phyloP scores from a whole-genome alignment of 2,113 vertebrate genomes.

The Patagioenas fasciata region DNA sequence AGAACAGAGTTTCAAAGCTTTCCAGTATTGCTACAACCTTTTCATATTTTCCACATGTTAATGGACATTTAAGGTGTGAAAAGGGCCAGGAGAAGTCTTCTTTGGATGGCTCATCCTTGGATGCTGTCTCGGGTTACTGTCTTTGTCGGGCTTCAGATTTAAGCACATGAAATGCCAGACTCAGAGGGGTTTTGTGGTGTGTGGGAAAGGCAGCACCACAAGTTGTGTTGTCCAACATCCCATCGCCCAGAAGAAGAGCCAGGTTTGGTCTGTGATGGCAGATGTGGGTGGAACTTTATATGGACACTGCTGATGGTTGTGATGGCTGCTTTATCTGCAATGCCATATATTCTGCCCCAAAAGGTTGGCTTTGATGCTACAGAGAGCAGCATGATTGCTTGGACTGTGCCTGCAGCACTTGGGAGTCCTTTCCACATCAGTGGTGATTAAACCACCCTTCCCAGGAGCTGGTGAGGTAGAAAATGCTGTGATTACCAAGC shows the following conservation, averaged over 20 bases:
- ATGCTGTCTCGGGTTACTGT: rapidly evolving
- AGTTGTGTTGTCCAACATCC: rapidly evolving
- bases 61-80: not conserved
- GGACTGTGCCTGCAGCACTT: not conserved
- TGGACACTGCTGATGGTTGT: not conserved
- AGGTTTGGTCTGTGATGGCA: rapidly evolving
- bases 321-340: not conserved
- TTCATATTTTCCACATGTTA: not conserved
- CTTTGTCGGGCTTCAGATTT: not conserved
- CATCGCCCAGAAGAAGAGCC: rapidly evolving
- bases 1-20: not conserved
- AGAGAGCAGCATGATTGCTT: not conserved
- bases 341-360: rapidly evolving
- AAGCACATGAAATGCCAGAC: rapidly evolving
- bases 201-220: not conserved
- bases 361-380: not conserved
- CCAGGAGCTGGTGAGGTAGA: not conserved
- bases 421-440: not conserved
- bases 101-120: not conserved
- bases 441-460: not conserved
- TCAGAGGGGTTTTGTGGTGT: rapidly evolving
- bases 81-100: not conserved
- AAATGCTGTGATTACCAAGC: not conserved
- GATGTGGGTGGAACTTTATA: rapidly evolving
- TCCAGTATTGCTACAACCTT: not conserved